Conservation (phyloP, 2,888 invertebrate species). For the Xanthostigma xanthostigma region DNA sequence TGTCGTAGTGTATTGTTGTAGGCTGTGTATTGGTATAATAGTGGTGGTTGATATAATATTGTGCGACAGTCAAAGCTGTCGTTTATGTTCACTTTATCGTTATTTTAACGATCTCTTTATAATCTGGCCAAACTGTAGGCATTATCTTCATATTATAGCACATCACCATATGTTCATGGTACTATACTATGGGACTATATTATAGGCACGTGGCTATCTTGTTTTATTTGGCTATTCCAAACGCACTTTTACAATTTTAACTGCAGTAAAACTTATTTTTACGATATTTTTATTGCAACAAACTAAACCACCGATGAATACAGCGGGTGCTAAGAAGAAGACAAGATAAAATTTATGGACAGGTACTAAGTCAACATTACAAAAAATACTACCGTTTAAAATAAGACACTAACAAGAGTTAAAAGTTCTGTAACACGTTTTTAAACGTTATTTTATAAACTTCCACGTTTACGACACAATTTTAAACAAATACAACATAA, state of each 20-base stretch:
- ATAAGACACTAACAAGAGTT: not conserved
- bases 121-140: no score
- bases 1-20: no score
- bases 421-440: not conserved
- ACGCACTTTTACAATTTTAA: slow-evolving; percentile 32
- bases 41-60: not conserved
- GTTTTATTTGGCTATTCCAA: slow-evolving; percentile 26
- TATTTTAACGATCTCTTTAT: not conserved
- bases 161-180: no score
- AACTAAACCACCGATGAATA: slow-evolving; percentile 4
- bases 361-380: no score
- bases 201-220: slow-evolving; percentile 26
- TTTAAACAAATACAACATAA: slow-evolving; percentile 2
- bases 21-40: no score
- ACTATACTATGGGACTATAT: no score
- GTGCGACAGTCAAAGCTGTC: not conserved
- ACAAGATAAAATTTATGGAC: no score
- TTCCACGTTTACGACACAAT: not conserved
- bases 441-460: slow-evolving; percentile 3
- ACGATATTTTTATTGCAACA: slow-evolving; percentile 30
- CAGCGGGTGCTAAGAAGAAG: not conserved
- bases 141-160: no score
- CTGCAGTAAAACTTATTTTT: slow-evolving; percentile 31
- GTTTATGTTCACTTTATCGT: not conserved
- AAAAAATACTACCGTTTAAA: not conserved